Conservation (phyloP, 1,140 invertebrate genomes). For the Achroia grisella region DNA sequence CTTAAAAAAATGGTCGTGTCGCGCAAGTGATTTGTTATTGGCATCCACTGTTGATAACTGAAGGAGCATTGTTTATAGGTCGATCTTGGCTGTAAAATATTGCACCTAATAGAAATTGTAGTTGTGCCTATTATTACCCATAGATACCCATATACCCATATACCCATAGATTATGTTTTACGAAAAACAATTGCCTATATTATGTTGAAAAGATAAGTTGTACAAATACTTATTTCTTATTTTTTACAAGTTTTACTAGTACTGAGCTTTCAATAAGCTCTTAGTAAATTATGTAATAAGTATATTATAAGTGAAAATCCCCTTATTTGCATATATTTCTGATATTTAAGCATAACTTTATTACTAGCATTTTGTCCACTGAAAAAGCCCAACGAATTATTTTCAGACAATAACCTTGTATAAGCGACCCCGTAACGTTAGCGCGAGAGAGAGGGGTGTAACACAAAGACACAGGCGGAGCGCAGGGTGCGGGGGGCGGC, state of each 20-base stretch:
- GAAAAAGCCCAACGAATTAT: conserved; percentile 27
- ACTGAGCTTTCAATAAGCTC: too few species aligned
- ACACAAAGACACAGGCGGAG: conserved; percentile 50
- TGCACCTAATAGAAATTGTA: conserved; percentile 15
- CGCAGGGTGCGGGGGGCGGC: conserved; percentile 42
- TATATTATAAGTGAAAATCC: too few species aligned
- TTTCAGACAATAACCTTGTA: conserved; percentile 56
- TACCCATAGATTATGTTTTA: too few species aligned
- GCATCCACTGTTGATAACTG: conserved; percentile 27
- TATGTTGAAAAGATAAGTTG: too few species aligned
- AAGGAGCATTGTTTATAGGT: conserved; percentile 37
- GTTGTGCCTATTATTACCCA: too few species aligned
- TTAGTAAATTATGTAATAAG: too few species aligned
- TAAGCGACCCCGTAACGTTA: conserved; percentile 37
- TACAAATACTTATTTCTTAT: too few species aligned
- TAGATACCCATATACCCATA: too few species aligned
- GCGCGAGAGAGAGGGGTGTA: conserved; percentile 63
- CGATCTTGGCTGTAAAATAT: conserved; percentile 26
- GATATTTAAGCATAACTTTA: too few species aligned
- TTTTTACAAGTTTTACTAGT: too few species aligned
- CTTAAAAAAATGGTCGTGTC: conserved; percentile 23
- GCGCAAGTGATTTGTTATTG: conserved; percentile 34
- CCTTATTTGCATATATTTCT: too few species aligned
- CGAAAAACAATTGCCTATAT: too few species aligned
- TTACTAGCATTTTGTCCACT: conserved; percentile 8